A percentile compares a stretch with the other conserved stretches of the same genome.
Conservation (phyloP, 2,113 vertebrate genomes). For the Plecotus auritus region DNA sequence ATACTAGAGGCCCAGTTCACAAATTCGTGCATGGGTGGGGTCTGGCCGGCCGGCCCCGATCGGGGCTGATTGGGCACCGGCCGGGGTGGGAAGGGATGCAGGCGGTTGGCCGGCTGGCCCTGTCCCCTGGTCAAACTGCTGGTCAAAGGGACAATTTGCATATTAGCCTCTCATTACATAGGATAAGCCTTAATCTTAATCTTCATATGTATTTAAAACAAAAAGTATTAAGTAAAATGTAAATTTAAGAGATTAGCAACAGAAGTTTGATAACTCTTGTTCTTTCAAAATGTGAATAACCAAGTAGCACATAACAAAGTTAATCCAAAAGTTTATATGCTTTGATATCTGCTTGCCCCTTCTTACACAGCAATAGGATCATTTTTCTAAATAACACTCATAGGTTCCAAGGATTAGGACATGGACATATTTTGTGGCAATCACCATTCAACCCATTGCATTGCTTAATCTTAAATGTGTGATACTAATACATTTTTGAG, state of each 20-base stretch:
- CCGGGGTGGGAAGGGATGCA: too few relatives aligned
- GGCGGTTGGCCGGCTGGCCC: too few relatives aligned
- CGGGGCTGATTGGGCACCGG: fast-evolving
- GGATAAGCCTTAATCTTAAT: background rate
- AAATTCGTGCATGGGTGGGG: too few relatives aligned
- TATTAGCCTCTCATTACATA: background rate
- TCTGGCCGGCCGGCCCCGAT: fast-evolving
- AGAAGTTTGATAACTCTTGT: background rate
- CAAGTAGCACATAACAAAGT: background rate
- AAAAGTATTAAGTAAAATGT: background rate
- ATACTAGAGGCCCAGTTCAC: too few relatives aligned
- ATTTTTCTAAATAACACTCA: background rate
- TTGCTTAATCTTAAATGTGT: background rate
- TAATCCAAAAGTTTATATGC: background rate
- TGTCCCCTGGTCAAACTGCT: too few relatives aligned
- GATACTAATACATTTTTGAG: background rate
- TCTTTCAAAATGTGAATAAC: background rate
- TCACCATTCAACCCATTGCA: background rate
- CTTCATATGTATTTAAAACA: background rate
- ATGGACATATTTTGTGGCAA: background rate
- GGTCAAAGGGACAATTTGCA: too few relatives aligned
- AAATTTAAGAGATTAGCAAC: background rate
- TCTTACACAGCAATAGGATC: background rate
- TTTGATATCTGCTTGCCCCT: background rate
- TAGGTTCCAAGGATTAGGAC: background rate